Evolutionary conservation across 1,140 invertebrate genomes (phyloP), one percentile per base, ranked within the genome.

Genomic region (Drosophila grimshawi): DNA sequence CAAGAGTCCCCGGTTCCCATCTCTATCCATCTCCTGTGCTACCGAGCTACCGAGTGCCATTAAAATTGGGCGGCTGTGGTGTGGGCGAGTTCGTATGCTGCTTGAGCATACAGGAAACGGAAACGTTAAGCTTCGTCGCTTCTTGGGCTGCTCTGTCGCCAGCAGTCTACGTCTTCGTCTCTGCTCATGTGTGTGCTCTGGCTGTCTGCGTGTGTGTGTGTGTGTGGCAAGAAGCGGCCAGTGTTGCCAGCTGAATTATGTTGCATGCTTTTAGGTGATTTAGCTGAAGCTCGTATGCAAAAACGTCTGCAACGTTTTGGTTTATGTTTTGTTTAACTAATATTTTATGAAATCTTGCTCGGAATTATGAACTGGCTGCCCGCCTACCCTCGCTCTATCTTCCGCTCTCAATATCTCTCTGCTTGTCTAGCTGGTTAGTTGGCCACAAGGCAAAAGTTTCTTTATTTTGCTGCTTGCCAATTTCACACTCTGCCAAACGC

Each of bases 271-370:
- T 89, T 89, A 85, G 85, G 85, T 89, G 85, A 89, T 90, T 89
- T 89, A 89, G 75, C 78, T 66, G 78, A 81, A 78, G 86, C 80
- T 83, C 74, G 81, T 90, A 90, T 90, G 86, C 85, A 89, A 73
- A 89, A 88, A 88, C 85, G 83, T 88, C 83, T 88, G 83, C 85
- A 83, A 76, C 73, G 80, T 80, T 88, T 90, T 90, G 81, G 60
- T 88, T 88, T 88, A 88, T 88, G 85, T 89, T 85, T 88, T 88
- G 85, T 88, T 88, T 88, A 88, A 88, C 85, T 89, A 88, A 88
- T 88, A 88, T 88, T 85, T 88, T 88, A 74, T 52, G 78, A 85
- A 88, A 88, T 88, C 85, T 88, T 89, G 73, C 66, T 78, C 29
- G 41, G 71, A 88, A 86, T 86, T 86, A 86, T 86, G 80, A 83